Evolutionary conservation across 2,113 vertebrate genomes (phyloP).

Genomic region (Apteryx owenii): DNA sequence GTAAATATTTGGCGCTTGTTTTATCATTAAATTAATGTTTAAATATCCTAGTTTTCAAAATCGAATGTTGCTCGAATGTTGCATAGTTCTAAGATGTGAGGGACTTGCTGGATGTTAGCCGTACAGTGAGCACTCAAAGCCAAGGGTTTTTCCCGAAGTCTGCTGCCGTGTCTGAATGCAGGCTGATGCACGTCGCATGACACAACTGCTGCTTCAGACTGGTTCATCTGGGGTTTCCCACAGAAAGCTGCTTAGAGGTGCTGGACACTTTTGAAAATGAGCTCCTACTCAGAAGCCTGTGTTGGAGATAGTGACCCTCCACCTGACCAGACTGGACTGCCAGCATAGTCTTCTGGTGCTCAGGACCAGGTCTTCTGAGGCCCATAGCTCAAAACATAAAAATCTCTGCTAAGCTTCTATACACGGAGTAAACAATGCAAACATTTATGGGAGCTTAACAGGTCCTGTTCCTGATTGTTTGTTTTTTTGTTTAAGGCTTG

Average conservation of each 20-base stretch:
- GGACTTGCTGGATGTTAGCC: neutral
- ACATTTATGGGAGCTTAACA: neutral
- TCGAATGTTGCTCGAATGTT: neutral
- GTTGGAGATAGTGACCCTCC: neutral
- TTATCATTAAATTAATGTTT: neutral
- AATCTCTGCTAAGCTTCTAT: neutral
- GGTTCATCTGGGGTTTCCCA: neutral
- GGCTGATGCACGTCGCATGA: accelerated
- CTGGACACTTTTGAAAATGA: neutral
- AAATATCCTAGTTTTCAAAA: neutral
- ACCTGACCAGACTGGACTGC: neutral
- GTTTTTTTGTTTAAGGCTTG: neutral
- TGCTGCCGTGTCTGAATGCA: neutral
- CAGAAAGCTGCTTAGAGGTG: neutral
- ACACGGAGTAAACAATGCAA: neutral
- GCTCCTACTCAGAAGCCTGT: neutral
- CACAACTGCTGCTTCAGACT: neutral
- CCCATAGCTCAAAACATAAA: neutral
- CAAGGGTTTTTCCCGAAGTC: neutral
- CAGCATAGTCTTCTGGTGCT: neutral
- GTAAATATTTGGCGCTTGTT: neutral
- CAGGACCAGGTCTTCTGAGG: neutral
- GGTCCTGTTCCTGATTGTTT: neutral
- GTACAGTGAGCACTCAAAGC: accelerated
- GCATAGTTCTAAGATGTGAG: accelerated